Evolutionary conservation across 2,113 vertebrate species (phyloP).

Genomic region (Calcarius ornatus): DNA sequence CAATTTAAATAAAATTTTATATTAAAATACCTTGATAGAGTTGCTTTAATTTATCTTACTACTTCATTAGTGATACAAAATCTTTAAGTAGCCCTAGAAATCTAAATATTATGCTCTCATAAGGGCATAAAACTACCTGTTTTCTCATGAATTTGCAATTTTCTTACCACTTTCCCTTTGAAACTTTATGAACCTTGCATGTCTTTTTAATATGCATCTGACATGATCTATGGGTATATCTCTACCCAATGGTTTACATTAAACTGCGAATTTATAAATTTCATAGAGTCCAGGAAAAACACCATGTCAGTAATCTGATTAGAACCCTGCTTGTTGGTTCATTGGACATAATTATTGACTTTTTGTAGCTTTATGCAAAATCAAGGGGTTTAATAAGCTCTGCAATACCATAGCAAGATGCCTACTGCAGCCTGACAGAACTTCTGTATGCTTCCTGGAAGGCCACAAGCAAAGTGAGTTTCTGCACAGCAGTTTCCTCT

Average conservation of each 20-base stretch:
- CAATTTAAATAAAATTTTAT: background rate
- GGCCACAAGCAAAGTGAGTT: background rate
- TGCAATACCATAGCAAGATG: background rate
- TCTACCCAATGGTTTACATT: background rate
- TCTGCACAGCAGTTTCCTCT: background rate
- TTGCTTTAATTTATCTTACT: background rate
- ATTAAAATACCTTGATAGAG: background rate
- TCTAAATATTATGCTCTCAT: background rate
- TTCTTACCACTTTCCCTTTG: background rate
- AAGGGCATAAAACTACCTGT: background rate
- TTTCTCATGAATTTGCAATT: background rate
- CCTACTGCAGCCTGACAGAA: background rate
- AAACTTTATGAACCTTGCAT: background rate
- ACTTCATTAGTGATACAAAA: background rate
- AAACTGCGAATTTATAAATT: background rate
- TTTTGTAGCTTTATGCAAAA: slow-evolving; percentile 14
- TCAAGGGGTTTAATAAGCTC: background rate
- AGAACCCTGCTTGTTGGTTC: background rate
- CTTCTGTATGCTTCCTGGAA: background rate
- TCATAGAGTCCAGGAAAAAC: background rate
- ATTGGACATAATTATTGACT: background rate
- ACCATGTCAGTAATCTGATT: background rate
- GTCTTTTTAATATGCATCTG: background rate
- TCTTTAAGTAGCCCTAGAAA: background rate
- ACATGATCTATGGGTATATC: background rate